Conservation (phyloP, 2,888 invertebrate genomes). For the Lochmaea capreae region DNA sequence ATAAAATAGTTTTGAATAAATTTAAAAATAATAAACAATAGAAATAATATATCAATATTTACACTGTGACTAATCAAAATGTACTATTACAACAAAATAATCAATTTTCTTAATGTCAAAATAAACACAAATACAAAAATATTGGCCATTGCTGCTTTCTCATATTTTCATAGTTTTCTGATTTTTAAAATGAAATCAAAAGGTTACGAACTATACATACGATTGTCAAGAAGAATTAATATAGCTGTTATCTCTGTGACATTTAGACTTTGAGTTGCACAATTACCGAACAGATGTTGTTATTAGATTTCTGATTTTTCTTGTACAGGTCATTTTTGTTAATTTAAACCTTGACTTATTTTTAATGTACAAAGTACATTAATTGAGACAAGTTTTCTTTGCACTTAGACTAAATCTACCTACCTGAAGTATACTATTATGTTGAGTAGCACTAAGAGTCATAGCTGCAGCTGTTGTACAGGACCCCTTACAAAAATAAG, state of each 20-base stretch:
- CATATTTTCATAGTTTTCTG: constrained; percentile 22
- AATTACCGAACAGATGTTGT: constrained; percentile 6
- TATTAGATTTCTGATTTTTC: constrained; percentile 11
- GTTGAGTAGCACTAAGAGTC: constrained; percentile 73
- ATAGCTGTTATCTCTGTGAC: constrained; percentile 28
- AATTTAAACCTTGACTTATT: constrained; percentile 3
- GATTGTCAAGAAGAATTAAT: constrained; percentile 18
- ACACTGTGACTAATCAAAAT: not conserved
- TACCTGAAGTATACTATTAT: constrained; percentile 82
- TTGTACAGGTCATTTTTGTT: constrained; percentile 12
- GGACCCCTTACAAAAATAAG: constrained; percentile 87
- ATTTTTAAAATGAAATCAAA: constrained; percentile 27
- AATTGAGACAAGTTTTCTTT: not conserved
- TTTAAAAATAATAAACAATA: constrained; percentile 7
- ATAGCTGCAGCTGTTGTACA: constrained; percentile 81
- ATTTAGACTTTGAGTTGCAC: constrained; percentile 36
- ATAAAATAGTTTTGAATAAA: not conserved
- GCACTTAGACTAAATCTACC: constrained; percentile 56
- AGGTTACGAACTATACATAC: constrained; percentile 26
- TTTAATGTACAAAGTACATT: not conserved
- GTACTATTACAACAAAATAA: not conserved
- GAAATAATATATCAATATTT: not conserved
- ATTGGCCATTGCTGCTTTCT: constrained; percentile 5
- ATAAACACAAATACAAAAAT: constrained; percentile 8
- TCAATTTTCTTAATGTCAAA: constrained; percentile 4